phyloP scores from a whole-genome alignment of 1,140 invertebrate species.

The Drosophila takahashii region DNA sequence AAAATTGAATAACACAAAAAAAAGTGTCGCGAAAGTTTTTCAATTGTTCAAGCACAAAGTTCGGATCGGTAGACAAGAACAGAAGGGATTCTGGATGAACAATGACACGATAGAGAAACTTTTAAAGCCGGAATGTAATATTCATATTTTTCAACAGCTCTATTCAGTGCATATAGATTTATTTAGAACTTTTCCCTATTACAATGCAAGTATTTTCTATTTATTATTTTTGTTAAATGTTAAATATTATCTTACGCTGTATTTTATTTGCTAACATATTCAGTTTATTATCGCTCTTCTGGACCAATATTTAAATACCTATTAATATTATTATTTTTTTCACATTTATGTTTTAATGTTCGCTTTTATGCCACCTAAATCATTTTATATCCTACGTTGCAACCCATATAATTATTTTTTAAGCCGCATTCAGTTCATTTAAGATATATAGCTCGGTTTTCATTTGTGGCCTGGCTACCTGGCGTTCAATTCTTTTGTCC shows the following conservation, averaged over 20 bases:
- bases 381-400: neutral
- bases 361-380: neutral
- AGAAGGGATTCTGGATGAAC: constrained; percentile 17
- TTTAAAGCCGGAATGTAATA: constrained; percentile 8
- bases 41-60: constrained; percentile 74
- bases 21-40: constrained; percentile 79
- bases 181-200: neutral
- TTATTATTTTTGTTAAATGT: neutral
- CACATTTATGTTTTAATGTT: neutral
- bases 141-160: constrained; percentile 3
- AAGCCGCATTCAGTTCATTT: neutral
- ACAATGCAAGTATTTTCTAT: neutral
- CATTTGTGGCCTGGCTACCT: neutral
- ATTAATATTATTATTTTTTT: no score
- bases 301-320: no score
- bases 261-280: no score
- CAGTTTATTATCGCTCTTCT: no score
- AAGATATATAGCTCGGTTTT: neutral
- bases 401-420: neutral
- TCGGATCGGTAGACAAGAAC: constrained; percentile 17
- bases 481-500: neutral
- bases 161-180: neutral
- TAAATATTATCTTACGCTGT: neutral
- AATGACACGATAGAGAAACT: constrained; percentile 24
- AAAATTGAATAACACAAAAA: constrained; percentile 68